phyloP scores from a whole-genome alignment of 2,113 vertebrate genomes.

The Seriola aureovittata region DNA sequence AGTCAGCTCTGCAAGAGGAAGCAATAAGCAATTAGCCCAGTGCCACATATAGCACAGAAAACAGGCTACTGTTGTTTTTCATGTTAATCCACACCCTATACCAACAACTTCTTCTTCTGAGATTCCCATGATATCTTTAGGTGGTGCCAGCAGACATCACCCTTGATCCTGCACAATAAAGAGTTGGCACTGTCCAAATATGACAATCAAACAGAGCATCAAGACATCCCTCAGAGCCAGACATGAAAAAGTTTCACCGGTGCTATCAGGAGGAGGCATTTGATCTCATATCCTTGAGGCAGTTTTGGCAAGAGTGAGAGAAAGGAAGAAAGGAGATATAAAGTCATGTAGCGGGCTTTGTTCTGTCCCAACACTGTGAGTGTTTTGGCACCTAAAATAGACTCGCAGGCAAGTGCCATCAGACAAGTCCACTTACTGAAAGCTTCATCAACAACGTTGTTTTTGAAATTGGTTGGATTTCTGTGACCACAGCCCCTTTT shows the following conservation, averaged over 20 bases:
- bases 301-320: slow-evolving; percentile 28
- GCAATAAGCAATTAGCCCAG: slow-evolving; percentile 29
- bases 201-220: slow-evolving; percentile 16
- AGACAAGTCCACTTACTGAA: slow-evolving; percentile 8
- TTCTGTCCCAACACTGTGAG: slow-evolving; percentile 7
- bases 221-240: slow-evolving; percentile 10
- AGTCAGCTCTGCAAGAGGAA: slow-evolving; percentile 4
- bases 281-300: slow-evolving; percentile 24
- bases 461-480: slow-evolving; percentile 14
- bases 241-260: background rate
- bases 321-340: background rate
- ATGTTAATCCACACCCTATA: slow-evolving; percentile 5
- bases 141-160: background rate
- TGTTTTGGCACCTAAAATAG: slow-evolving; percentile 8
- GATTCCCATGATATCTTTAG: slow-evolving; percentile 18
- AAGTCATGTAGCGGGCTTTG: slow-evolving; percentile 22
- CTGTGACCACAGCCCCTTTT: slow-evolving; percentile 23
- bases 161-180: slow-evolving; percentile 36
- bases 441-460: slow-evolving; percentile 8
- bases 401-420: background rate
- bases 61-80: slow-evolving; percentile 2
- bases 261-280: slow-evolving; percentile 11
- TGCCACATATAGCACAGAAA: slow-evolving; percentile 25
- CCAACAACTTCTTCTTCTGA: slow-evolving; percentile 3
- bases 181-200: slow-evolving; percentile 19